These are phyloP conservation scores for Girardinus metallicus DNA, from an alignment of 2,797 vertebrate species.

Conservation along the genomic window DNA sequence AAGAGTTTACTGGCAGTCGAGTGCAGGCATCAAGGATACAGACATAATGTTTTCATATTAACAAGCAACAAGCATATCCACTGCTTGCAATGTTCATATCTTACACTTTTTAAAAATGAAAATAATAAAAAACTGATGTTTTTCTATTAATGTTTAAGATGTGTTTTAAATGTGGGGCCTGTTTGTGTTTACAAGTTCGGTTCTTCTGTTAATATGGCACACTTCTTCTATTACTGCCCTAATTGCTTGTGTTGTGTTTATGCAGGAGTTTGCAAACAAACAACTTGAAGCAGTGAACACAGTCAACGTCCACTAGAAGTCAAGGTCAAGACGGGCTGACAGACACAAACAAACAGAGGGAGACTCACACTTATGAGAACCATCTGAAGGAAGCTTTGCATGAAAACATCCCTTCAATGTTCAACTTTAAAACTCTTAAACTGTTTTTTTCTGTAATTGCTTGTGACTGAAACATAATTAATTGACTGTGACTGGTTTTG, in stretches of 20 bases:
- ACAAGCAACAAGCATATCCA: not conserved
- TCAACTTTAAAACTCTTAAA: constrained; percentile 16
- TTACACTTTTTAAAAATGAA: not conserved
- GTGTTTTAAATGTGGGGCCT: not conserved
- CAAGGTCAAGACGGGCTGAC: constrained; percentile 66
- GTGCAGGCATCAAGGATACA: constrained; percentile 23
- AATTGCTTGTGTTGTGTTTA: constrained; percentile 82
- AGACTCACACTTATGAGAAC: constrained; percentile 54
- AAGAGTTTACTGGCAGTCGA: constrained; percentile 43
- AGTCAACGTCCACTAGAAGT: constrained; percentile 67
- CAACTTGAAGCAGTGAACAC: constrained; percentile 78
- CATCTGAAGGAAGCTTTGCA: constrained; percentile 16
- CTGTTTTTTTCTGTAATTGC: constrained; percentile 4
- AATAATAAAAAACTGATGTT: not conserved
- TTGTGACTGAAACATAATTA: not conserved
- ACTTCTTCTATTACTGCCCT: constrained; percentile 78
- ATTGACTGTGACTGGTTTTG: not conserved
- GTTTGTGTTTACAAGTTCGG: constrained; percentile 58
- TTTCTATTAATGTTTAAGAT: not conserved
- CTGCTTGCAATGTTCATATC: not conserved
- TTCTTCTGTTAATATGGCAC: constrained; percentile 70
- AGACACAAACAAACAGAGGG: constrained; percentile 63
- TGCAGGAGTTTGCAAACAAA: constrained; percentile 77
- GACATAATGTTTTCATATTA: constrained; percentile 23
- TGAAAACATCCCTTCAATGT: constrained; percentile 1